Percentiles rank a stretch among this genome's conserved stretches.
Conservation (phyloP, 2,113 vertebrate genomes). For the Mionectes macconnelli region DNA sequence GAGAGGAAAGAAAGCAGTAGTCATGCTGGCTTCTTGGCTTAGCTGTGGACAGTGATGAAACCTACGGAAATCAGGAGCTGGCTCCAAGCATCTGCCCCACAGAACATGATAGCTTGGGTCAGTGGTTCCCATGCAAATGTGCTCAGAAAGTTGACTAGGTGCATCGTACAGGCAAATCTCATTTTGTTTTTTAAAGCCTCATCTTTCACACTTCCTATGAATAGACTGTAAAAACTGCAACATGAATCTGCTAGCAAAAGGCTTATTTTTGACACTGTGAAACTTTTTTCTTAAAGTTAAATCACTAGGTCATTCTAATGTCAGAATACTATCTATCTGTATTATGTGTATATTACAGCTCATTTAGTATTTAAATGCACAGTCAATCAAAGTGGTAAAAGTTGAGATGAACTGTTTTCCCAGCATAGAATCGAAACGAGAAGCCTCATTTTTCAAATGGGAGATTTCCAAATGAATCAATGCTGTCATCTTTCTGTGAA, state of each 20-base stretch:
- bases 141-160: background rate
- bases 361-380: background rate
- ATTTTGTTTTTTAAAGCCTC: background rate
- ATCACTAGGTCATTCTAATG: background rate
- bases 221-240: background rate
- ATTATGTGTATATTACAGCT: background rate
- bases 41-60: background rate
- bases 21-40: background rate
- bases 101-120: background rate
- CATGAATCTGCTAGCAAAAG: background rate
- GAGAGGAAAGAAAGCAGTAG: background rate
- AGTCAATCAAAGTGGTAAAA: background rate
- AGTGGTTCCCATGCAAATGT: background rate
- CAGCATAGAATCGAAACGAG: background rate
- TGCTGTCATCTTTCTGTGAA: slow-evolving; percentile 17
- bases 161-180: background rate
- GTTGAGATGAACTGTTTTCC: background rate
- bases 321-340: background rate
- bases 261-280: background rate
- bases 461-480: background rate
- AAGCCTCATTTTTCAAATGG: background rate
- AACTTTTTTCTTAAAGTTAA: background rate
- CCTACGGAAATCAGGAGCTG: background rate
- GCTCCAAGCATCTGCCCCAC: background rate
- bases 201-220: background rate